Evolutionary conservation across 1,140 invertebrate species (phyloP), one percentile per base, ranked within the genome.

Genomic region (Ganaspis sp.): DNA sequence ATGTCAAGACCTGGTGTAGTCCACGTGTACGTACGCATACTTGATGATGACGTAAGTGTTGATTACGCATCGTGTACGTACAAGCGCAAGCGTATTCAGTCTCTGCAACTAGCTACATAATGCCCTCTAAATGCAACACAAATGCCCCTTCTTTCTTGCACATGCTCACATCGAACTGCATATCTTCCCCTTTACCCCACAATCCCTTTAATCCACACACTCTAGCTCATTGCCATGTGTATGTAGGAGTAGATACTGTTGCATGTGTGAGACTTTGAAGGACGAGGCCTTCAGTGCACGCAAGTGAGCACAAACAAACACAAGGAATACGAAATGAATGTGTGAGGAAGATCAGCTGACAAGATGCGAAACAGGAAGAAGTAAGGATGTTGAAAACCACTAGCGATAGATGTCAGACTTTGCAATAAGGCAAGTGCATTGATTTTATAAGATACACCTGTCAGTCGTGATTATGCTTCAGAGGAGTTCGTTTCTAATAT

Each of bases 271-370:
- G 17, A 45, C 23, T 29, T n/a, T 70, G 83, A 84, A 86, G 84
- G 84, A 85, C 85, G 83, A 76, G 83, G 82, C 81, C 84, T 84
- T 85, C 83, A 58, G 78, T 58, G 69, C 76, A 75, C 70, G 75
- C 69, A 77, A 69, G 70, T 69, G 72, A 26, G 45, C 74, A 58
- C 45, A 45, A 19, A 54, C 53, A 45, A 45, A 45, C 42, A 49
- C 45, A 49, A 49, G 45, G 17, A 49, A 75, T 75, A 73, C 23
- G 38, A 23, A 21, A 70, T 77, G 21, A 42, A 72, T 78, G 37
- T 45, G n/a, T 73, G 26, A 19, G 17, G 72, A 54, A 45, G 29
- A 73, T 73, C 82, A 84, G 82, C 83, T 84, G 83, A 83, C 82
- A 73, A 78, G 74, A 78, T 70, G 45, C 49, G 70, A 77, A 83